Conservation (phyloP, 92 coral and sea anemone genomes). For the Galaxea fascicularis region DNA sequence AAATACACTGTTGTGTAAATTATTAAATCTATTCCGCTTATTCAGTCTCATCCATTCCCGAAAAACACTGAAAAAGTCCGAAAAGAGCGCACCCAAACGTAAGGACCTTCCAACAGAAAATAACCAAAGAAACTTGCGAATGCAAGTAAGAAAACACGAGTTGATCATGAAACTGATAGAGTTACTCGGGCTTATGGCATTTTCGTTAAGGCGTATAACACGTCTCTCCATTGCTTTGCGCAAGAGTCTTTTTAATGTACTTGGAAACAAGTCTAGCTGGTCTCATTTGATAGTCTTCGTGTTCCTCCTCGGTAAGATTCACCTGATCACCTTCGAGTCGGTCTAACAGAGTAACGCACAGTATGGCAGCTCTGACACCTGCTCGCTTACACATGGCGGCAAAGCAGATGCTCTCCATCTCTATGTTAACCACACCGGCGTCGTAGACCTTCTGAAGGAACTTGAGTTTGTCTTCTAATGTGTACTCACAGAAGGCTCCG, state of each 20-base stretch:
- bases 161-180: too few species aligned
- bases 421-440: constrained; percentile 91
- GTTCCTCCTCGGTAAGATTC: constrained; percentile 62
- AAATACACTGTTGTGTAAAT: too few species aligned
- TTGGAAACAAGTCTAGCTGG: constrained; percentile 85
- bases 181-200: constrained; percentile 2
- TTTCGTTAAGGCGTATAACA: constrained; percentile 8
- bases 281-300: constrained; percentile 84
- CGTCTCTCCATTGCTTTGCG: constrained; percentile 17
- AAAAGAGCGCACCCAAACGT: too few species aligned
- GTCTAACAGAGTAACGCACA: constrained; percentile 92
- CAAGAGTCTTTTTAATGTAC: constrained; percentile 73
- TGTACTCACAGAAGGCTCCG: constrained; percentile 98
- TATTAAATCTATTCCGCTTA: too few species aligned
- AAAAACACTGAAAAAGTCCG: too few species aligned
- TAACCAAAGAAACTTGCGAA: not conserved
- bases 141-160: not conserved
- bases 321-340: constrained; percentile 90
- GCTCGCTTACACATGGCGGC: constrained; percentile 99
- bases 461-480: constrained; percentile 80
- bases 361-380: constrained; percentile 83
- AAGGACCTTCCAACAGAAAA: not conserved
- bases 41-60: too few species aligned
- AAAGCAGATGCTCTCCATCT: constrained; percentile 95
- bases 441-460: constrained; percentile 75